These are phyloP conservation scores for Poecilus cupreus DNA, from an alignment of 2,888 invertebrate genomes.

Conservation along the genomic window DNA sequence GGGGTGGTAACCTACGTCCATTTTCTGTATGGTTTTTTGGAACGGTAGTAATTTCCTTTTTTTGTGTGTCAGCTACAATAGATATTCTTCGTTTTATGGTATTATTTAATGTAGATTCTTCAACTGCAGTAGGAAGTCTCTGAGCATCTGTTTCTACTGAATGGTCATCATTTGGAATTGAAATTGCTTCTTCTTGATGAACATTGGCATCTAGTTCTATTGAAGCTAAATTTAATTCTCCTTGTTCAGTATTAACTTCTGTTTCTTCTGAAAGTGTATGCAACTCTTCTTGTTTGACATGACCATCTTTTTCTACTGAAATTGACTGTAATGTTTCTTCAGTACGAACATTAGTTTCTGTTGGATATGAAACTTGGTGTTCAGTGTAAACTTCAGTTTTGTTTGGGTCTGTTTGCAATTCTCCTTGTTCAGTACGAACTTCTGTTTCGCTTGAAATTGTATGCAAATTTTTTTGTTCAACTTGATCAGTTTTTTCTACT, in stretches of 20 bases:
- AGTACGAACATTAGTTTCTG: background rate
- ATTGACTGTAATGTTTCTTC: background rate
- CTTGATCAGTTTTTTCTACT: background rate
- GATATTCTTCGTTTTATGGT: background rate
- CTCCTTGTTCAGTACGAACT: background rate
- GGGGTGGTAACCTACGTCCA: background rate
- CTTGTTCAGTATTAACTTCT: too few relatives aligned
- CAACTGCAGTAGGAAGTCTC: background rate
- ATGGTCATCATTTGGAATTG: background rate
- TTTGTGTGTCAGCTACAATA: background rate
- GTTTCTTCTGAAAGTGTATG: too few relatives aligned
- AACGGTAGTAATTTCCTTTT: background rate
- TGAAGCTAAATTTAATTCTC: too few relatives aligned
- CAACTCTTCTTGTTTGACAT: too few relatives aligned
- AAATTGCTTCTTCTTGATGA: too few relatives aligned
- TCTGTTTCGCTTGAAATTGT: background rate
- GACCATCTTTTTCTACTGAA: too few relatives aligned
- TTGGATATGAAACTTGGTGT: background rate
- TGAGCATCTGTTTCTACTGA: background rate
- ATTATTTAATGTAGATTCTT: background rate
- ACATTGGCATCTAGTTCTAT: too few relatives aligned
- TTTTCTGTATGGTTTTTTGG: slow-evolving; percentile 1
- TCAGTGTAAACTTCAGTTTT: too few relatives aligned
- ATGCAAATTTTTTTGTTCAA: background rate
- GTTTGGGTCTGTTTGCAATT: background rate